Evolutionary conservation across 2,113 vertebrate species (phyloP).

Genomic region (Acanthisitta chloris): DNA sequence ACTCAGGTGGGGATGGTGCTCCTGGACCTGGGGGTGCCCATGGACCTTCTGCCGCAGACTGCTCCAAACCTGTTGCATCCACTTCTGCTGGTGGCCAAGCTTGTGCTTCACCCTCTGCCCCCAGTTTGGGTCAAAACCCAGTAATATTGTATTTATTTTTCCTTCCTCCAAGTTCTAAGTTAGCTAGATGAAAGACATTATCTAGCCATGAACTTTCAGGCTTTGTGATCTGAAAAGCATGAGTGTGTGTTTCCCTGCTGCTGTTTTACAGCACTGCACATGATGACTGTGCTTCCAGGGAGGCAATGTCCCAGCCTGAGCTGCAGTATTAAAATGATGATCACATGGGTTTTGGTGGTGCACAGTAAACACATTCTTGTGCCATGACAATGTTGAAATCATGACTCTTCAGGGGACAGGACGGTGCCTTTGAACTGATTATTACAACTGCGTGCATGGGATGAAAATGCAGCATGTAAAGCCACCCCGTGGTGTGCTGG

Average conservation of each 20-base stretch:
- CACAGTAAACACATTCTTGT: not conserved
- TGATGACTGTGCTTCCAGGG: accelerated
- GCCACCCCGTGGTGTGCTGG: not conserved
- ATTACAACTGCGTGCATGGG: not conserved
- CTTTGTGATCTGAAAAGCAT: not conserved
- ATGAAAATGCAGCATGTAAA: not conserved
- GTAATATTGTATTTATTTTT: not conserved
- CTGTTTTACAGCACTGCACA: not conserved
- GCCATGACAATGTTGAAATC: not conserved
- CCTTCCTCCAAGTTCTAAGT: not conserved
- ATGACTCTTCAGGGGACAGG: not conserved
- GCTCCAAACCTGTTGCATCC: not conserved
- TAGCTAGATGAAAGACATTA: not conserved
- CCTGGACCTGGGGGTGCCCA: too few relatives aligned
- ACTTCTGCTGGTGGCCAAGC: not conserved
- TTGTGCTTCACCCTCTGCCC: not conserved
- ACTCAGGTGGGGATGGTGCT: accelerated
- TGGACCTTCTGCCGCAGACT: accelerated
- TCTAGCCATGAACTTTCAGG: not conserved
- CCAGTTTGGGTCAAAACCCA: not conserved
- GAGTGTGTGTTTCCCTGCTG: not conserved
- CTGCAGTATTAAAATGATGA: not conserved
- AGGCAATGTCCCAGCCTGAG: not conserved
- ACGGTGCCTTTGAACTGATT: not conserved
- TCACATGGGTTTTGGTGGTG: not conserved